Percentiles rank a stretch among this genome's conserved stretches.
Evolutionary conservation across 1,140 invertebrate genomes (phyloP).

Genomic region (Calephelis nemesis): DNA sequence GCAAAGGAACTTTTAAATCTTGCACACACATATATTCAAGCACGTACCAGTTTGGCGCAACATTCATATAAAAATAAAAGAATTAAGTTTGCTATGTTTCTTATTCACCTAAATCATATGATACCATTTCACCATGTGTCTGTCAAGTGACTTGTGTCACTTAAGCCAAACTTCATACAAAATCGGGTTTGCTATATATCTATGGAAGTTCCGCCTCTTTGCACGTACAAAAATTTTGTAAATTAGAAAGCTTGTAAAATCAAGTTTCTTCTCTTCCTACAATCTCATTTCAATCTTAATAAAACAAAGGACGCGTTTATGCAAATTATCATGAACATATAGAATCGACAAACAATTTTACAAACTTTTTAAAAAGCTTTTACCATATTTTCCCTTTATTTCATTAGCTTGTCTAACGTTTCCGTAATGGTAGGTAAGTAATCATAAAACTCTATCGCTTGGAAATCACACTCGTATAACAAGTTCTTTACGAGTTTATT

Average conservation of each 20-base stretch:
- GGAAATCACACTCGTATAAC: conserved; percentile 7
- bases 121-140: too few species aligned
- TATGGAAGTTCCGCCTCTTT: too few species aligned
- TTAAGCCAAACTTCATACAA: too few species aligned
- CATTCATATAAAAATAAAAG: too few species aligned
- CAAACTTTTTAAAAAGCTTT: conserved; percentile 6
- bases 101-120: too few species aligned
- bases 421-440: conserved; percentile 12
- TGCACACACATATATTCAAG: not conserved
- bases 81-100: too few species aligned
- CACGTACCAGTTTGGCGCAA: too few species aligned
- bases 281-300: not conserved
- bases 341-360: not conserved
- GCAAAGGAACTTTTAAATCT: not conserved
- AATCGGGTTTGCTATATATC: too few species aligned
- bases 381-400: conserved; percentile 10
- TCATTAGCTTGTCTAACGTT: conserved; percentile 11
- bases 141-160: too few species aligned
- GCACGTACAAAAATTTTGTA: not conserved
- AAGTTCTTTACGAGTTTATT: conserved; percentile 1
- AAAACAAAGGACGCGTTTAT: not conserved
- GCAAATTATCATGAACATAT: conserved; percentile 8
- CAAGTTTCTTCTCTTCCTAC: not conserved
- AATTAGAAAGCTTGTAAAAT: conserved; percentile 1
- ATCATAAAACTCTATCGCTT: conserved; percentile 19